Evolutionary conservation across 1,140 invertebrate species (phyloP).

Genomic region (Yoshiicerus persimilis): DNA sequence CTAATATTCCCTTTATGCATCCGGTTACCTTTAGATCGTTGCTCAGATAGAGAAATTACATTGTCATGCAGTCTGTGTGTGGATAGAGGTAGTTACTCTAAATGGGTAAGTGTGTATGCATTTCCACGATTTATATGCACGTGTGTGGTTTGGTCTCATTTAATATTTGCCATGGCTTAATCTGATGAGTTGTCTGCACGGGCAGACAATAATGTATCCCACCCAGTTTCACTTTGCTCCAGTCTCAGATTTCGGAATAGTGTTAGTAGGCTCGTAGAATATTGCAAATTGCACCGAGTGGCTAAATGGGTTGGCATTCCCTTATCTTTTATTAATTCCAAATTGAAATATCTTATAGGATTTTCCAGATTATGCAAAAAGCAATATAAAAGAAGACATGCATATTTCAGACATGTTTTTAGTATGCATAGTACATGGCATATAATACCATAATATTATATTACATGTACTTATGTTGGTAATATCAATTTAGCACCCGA

Average conservation of each 20-base stretch:
- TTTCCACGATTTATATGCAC: too few species aligned
- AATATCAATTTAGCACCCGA: background rate
- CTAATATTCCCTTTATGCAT: too few species aligned
- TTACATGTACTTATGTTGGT: background rate
- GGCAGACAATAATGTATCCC: too few species aligned
- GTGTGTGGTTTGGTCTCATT: too few species aligned
- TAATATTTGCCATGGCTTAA: background rate
- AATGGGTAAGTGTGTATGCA: too few species aligned
- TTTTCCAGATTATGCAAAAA: background rate
- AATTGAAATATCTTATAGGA: constrained; percentile 4
- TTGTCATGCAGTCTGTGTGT: too few species aligned
- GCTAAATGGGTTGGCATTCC: background rate
- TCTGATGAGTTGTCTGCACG: background rate
- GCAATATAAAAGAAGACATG: too few species aligned
- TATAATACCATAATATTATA: background rate
- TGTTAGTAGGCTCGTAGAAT: background rate
- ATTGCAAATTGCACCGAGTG: background rate
- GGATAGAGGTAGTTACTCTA: too few species aligned
- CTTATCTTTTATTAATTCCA: background rate
- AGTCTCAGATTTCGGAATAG: background rate
- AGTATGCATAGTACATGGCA: background rate
- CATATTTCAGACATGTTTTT: too few species aligned
- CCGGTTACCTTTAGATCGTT: too few species aligned
- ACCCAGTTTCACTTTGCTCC: too few species aligned
- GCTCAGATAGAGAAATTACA: too few species aligned